phyloP scores from a whole-genome alignment of 2,888 invertebrate genomes.

The Harmothoe impar region DNA sequence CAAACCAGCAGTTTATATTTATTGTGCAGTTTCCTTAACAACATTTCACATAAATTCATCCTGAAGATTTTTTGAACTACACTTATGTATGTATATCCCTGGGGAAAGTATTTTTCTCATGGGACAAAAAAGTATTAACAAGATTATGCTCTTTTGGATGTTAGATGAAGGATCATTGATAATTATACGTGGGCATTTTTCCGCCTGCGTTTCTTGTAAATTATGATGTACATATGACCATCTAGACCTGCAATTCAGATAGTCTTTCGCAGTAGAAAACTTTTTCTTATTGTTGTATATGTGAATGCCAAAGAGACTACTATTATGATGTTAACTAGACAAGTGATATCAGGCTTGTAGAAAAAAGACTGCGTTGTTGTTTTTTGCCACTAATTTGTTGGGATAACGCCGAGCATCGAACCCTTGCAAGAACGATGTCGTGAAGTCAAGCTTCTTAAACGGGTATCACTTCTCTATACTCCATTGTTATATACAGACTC shows the following conservation, averaged over 20 bases:
- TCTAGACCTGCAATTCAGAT: conserved; percentile 36
- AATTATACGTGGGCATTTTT: not conserved
- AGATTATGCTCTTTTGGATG: conserved; percentile 24
- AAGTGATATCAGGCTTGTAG: conserved; percentile 49
- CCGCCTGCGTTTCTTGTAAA: conserved; percentile 3
- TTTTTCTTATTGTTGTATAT: conserved; percentile 51
- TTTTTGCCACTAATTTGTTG: conserved; percentile 52
- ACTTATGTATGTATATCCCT: not conserved
- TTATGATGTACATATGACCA: conserved; percentile 3
- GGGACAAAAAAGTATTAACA: conserved; percentile 9
- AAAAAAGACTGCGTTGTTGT: conserved; percentile 42
- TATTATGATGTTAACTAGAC: conserved; percentile 39
- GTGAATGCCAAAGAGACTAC: conserved; percentile 51
- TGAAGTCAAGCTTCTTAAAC: conserved; percentile 6
- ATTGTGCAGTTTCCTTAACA: conserved; percentile 4
- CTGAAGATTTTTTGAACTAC: not conserved
- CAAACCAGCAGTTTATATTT: conserved; percentile 9
- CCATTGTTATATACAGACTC: conserved; percentile 6
- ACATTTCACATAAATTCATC: not conserved
- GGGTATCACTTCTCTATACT: conserved; percentile 45
- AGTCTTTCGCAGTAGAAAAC: conserved; percentile 55
- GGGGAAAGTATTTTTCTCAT: conserved; percentile 16
- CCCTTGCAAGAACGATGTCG: conserved; percentile 16
- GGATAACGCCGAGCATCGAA: conserved; percentile 53
- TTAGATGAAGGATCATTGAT: conserved; percentile 18